Evolutionary conservation across 2,797 vertebrate genomes (phyloP), one percentile per base, ranked within the genome.

Genomic region (Chromis chromis): DNA sequence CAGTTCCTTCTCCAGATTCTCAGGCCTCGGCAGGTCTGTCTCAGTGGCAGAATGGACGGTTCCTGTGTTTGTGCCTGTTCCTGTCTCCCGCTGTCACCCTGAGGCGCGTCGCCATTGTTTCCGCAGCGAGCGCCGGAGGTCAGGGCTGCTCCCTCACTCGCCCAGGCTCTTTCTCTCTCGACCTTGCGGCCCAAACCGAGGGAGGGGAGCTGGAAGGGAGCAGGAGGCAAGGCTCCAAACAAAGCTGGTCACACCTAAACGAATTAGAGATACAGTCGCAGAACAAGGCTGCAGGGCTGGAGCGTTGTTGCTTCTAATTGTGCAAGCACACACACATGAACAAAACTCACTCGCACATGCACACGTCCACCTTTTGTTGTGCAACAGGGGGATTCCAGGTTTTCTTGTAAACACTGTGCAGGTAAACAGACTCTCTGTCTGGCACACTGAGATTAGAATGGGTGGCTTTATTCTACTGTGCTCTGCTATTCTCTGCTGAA

Each of bases 1-100:
- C 67, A 69, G 82, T 77, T 78, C 86, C 86, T 85, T 85, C 82
- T 81, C 77, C 83, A 78, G 77, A 86, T 86, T 92, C 89, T 91
- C 88, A 86, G 81, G 87, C 82, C 83, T 76, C 70, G 10, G 79
- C 83, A 79, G 89, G 84, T 80, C 84, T 82, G 91, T 86, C 87
- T 92, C 91, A 57, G 80, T 91, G 91, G 91, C 92, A 93, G 88
- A 92, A 89, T 82, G 84, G 89, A 87, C 75, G 39, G 94, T 95
- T 95, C 94, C 94, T 94, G 94, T 94, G 92, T 95, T 95, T 95
- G 94, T 95, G 92, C 88, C 75, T 93, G 92, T 95, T 95, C 94
- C 93, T 95, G 95, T 95, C 94, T 94, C 94, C 94, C 62, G 93
- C 94, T 95, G 94, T 94, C 95, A 95, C 89, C 74, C 72, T 44